phyloP scores from a whole-genome alignment of 2,888 invertebrate species.

The Catocala nupta region DNA sequence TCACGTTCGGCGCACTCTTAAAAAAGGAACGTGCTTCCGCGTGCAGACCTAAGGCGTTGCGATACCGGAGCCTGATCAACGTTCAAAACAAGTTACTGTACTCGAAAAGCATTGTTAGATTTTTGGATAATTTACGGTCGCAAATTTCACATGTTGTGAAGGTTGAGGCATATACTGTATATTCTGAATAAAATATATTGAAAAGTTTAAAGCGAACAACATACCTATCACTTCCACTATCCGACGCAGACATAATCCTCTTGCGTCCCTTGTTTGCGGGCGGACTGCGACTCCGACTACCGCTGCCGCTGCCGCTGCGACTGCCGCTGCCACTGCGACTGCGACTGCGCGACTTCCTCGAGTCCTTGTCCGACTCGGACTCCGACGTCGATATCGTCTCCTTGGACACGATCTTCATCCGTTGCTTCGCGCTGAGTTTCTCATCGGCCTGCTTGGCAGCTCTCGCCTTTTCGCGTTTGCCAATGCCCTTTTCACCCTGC shows the following conservation, averaged over 20 bases:
- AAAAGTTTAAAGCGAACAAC: not conserved
- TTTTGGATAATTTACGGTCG: no score
- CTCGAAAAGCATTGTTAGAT: no score
- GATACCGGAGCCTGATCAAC: no score
- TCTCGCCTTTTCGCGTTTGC: conserved; percentile 74
- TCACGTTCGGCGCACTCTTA: no score
- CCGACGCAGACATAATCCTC: conserved; percentile 89
- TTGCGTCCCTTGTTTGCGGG: conserved; percentile 84
- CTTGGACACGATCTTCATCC: conserved; percentile 96
- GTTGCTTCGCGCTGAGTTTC: conserved; percentile 94
- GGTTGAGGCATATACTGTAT: no score
- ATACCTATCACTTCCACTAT: conserved; percentile 84
- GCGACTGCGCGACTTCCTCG: conserved; percentile 68
- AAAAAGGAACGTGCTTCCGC: no score
- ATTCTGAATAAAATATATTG: no score
- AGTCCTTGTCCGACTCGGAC: conserved; percentile 89
- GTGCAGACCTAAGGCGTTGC: no score
- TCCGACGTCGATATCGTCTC: conserved; percentile 97
- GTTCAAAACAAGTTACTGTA: no score
- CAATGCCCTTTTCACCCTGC: conserved; percentile 79
- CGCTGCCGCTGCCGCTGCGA: conserved; percentile 53
- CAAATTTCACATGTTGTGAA: no score
- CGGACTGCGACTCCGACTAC: conserved; percentile 75
- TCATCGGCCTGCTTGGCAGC: conserved; percentile 84
- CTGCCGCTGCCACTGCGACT: conserved; percentile 77